Evolutionary conservation across 2,888 invertebrate genomes (phyloP), one percentile per base, ranked within the genome.

Genomic region (Incurvaria masculella): DNA sequence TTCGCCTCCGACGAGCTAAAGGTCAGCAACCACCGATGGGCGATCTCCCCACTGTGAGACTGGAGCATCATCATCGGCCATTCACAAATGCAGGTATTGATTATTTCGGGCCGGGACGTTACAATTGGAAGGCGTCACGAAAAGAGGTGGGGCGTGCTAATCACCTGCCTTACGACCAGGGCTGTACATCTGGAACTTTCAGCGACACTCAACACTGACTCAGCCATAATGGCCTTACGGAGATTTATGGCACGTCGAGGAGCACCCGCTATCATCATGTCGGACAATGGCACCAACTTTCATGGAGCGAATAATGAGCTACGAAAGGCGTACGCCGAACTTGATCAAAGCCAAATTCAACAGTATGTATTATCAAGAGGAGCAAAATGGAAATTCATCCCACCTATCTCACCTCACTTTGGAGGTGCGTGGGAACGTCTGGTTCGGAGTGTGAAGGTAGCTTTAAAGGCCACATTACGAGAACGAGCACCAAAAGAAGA

Each of bases 231-330:
- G 56, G 56, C 57, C 0, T 43, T 59, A 6, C 46, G 56, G 1
- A 21, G 59, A 3, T 56, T 57, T 55, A 52, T 53, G 0, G 50
- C 56, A 1, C 46, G 57, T 16, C 47, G 57, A 10, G 56, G 56
- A 2, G 53, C 53, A 54, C 56, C 57, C 4, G 27, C 16, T 6
- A 38, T 23, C 2, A 2, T 56, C 4, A 52, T 44, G 40, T 53
- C 52, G 2, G 56, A 56, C 21, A 53, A 55, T 11, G 33, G 33
- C 14, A 33, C 33, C 33, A 52, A 52, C 38, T 20, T 50, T n/a
- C n/a, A n/a, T n/a, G n/a, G n/a, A n/a, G n/a, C n/a, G n/a, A n/a
- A n/a, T n/a, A n/a, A n/a, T n/a, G n/a, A n/a, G n/a, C n/a, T n/a
- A n/a, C n/a, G n/a, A n/a, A n/a, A n/a, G n/a, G n/a, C n/a, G n/a